Percentiles rank a stretch among this genome's conserved stretches.
Evolutionary conservation across 2,797 vertebrate genomes (phyloP).

Genomic region (Mus minutoides): DNA sequence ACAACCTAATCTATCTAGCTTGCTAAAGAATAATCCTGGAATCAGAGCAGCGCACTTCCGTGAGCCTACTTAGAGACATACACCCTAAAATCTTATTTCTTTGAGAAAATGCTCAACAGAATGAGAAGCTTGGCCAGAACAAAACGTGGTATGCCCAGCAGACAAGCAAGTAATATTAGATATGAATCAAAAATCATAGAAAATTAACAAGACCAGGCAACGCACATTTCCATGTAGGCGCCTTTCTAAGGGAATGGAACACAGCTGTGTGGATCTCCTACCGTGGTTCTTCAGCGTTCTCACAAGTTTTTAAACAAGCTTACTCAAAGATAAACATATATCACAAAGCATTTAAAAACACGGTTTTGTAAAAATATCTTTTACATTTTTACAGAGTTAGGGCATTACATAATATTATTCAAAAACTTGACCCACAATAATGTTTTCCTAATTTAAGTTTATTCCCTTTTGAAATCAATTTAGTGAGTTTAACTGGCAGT

Average conservation of each 20-base stretch:
- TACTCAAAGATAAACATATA: conserved; percentile 1
- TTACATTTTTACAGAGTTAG: conserved; percentile 33
- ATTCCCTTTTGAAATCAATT: conserved; percentile 21
- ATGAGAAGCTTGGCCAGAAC: background rate
- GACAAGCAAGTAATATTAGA: background rate
- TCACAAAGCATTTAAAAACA: conserved; percentile 33
- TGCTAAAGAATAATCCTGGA: background rate
- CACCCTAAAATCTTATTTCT: background rate
- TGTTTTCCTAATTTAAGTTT: conserved; percentile 10
- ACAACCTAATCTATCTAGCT: background rate
- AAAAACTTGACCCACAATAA: conserved; percentile 48
- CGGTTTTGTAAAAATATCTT: conserved; percentile 19
- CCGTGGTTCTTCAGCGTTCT: conserved; percentile 14
- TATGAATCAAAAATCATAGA: conserved; percentile 41
- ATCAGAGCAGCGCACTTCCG: background rate
- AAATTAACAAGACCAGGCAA: conserved; percentile 39
- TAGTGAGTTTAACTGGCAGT: background rate
- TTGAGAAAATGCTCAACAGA: conserved; percentile 47
- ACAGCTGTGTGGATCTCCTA: conserved; percentile 24
- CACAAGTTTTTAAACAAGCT: conserved; percentile 24
- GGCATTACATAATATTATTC: background rate
- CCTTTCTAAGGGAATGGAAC: conserved; percentile 16
- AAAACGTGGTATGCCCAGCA: background rate
- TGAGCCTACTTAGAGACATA: background rate
- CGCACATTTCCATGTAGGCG: background rate